Evolutionary conservation across 2,888 invertebrate genomes (phyloP), one percentile per base, ranked within the genome.

Genomic region (Dryobotodes eremita): DNA sequence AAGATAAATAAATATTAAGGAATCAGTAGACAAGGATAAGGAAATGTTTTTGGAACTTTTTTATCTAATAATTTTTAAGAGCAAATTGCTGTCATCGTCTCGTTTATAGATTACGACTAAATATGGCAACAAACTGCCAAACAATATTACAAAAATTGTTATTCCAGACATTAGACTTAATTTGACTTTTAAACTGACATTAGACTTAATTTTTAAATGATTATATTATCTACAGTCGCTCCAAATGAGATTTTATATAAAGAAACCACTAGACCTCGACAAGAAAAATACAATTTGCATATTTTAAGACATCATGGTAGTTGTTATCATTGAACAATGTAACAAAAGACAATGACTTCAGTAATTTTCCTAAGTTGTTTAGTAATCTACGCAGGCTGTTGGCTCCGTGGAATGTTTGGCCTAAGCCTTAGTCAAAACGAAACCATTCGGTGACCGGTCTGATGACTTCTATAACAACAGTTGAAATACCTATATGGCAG

Each of bases 201-300:
- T 6, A 15, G 7, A n/a, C 46, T 46, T 76, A 31, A 62, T 62
- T n/a, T 55, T 31, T 69, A 7, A 31, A 55, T 36, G 4, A 74
- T 42, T 78, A 31, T 36, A 36, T 36, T 36, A 2, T 36, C 31
- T 36, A 36, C 31, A 31, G 11, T 79, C 8, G 20, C n/a, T 50
- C 3, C 23, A 46, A 82, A 64, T 55, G 23, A 11, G 4, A n/a
- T 50, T 78, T 64, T 65, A 65, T 11, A 53, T 53, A 46, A 46
- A 20, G n/a, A 57, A 80, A 31, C 26, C 50, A 46, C 13, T 31
- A 57, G 23, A 59, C 46, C 26, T 46, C 8, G 46, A 65, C 69
- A 13, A 46, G 42, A 26, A 80, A 84, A 72, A 80, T 50, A 84
- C 2, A 79, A 80, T 83, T 80, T 77, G 20, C 69, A 80, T 83